Evolutionary conservation across 2,797 vertebrate genomes (phyloP).

Genomic region (Euthynnus affinis): DNA sequence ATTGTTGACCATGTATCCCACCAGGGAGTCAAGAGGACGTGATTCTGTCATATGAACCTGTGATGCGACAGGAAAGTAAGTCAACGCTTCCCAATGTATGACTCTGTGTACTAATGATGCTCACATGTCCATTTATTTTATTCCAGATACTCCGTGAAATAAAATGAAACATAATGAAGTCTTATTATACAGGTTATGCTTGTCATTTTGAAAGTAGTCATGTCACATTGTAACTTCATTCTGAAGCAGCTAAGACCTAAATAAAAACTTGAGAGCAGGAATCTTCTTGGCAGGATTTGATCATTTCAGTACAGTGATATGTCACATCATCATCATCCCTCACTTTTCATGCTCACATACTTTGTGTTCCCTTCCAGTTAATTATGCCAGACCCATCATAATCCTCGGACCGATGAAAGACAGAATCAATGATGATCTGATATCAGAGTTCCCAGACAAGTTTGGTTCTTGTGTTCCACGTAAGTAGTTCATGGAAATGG

Average conservation of each 20-base stretch:
- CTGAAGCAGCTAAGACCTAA: no score
- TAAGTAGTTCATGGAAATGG: constrained; percentile 83
- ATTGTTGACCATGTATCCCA: constrained; percentile 77
- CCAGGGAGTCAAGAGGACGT: constrained; percentile 96
- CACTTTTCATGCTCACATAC: background rate
- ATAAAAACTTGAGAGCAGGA: no score
- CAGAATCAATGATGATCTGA: constrained; percentile 97
- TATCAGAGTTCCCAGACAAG: constrained; percentile 98
- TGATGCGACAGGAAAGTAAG: constrained; percentile 97
- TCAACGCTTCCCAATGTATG: constrained; percentile 17
- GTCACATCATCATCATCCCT: background rate
- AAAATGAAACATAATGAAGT: background rate
- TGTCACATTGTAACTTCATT: no score
- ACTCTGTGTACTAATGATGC: background rate
- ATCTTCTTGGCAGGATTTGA: no score
- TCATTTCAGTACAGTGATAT: no score
- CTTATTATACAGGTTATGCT: background rate
- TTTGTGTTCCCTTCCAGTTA: constrained; percentile 84
- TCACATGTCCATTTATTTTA: no score
- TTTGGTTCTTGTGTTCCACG: constrained; percentile 98
- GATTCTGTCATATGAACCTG: constrained; percentile 96
- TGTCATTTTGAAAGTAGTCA: background rate
- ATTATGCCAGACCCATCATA: constrained; percentile 95
- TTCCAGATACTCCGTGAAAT: no score
- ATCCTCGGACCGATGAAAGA: constrained; percentile 99